Percentiles rank a stretch among this genome's conserved stretches.
Conservation (phyloP, 2,797 vertebrate genomes). For the Spizella passerina region DNA sequence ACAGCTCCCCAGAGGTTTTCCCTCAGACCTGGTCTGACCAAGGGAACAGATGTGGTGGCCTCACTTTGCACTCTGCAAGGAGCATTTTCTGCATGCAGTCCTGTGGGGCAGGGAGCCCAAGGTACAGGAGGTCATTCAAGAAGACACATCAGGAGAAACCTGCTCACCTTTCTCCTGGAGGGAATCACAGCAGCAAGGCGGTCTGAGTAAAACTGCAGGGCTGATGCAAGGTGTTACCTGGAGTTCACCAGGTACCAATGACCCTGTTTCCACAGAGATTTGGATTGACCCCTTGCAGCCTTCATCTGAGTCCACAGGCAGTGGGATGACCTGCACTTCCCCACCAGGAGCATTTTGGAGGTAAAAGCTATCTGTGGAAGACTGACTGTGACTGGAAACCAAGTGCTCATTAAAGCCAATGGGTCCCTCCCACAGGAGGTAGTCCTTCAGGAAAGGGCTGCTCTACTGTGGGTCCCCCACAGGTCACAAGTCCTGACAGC, state of each 20-base stretch:
- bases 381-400: neutral
- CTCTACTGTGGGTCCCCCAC: neutral
- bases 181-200: neutral
- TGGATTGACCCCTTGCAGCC: fast-evolving
- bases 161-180: neutral
- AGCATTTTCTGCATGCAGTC: fast-evolving
- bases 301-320: neutral
- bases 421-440: neutral
- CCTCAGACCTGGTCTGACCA: neutral
- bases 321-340: neutral
- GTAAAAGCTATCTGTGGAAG: neutral
- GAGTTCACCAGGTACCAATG: neutral
- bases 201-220: neutral
- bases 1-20: neutral
- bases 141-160: neutral
- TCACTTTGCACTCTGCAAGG: neutral
- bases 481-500: neutral
- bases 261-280: neutral
- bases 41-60: neutral
- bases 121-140: neutral
- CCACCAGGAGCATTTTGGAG: neutral
- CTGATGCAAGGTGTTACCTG: neutral
- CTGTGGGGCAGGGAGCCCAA: neutral
- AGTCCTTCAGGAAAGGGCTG: neutral
- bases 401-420: neutral